These are phyloP conservation scores for Melangyna quadrimaculata DNA, from an alignment of 2,888 invertebrate species.

Conservation along the genomic window DNA sequence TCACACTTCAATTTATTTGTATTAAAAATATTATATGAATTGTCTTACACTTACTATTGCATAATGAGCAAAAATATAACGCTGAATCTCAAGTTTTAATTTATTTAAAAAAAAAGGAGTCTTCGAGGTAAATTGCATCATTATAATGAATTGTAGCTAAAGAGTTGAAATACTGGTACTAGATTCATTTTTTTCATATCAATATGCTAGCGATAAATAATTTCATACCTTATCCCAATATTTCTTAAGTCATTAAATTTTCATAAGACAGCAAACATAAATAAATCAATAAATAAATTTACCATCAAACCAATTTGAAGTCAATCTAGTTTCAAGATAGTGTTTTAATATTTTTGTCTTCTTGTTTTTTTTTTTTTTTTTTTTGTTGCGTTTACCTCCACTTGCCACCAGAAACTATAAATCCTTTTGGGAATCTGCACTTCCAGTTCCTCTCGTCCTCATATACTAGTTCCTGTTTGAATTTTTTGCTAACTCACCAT, in stretches of 20 bases:
- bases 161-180: background rate
- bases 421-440: conserved; percentile 8
- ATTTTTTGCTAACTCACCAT: conserved; percentile 3
- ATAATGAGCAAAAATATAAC: background rate
- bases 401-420: conserved; percentile 8
- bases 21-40: no score
- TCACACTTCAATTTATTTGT: no score
- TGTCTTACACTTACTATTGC: no score
- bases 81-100: background rate
- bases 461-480: conserved; percentile 18
- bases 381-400: background rate
- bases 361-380: background rate
- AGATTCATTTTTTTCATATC: background rate
- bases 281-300: conserved; percentile 22
- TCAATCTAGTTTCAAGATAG: conserved; percentile 1
- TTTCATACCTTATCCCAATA: background rate
- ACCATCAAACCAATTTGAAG: background rate
- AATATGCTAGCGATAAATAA: background rate
- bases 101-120: background rate
- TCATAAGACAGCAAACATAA: conserved; percentile 3
- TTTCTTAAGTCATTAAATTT: conserved; percentile 6
- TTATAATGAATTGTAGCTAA: no score
- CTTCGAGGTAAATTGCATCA: background rate
- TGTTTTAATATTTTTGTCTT: background rate
- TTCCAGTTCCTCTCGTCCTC: conserved; percentile 37